Percentiles rank a stretch among this genome's conserved stretches.
Evolutionary conservation across 2,888 invertebrate genomes (phyloP).

Genomic region (Euproctis similis): DNA sequence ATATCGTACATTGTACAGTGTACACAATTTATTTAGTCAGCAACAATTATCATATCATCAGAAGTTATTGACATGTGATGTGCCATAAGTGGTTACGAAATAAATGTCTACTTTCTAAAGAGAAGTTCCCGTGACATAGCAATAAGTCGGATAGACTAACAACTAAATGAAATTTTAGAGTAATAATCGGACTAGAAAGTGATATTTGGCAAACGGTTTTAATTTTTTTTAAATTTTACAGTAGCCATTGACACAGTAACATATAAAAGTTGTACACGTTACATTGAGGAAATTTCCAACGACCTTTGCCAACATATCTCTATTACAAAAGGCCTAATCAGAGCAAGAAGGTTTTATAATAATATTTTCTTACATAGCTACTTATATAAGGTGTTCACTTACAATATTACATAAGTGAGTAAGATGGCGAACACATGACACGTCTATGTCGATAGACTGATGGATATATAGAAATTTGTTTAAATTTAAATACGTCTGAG

Average conservation of each 20-base stretch:
- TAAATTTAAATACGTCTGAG: too few relatives aligned
- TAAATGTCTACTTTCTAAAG: too few relatives aligned
- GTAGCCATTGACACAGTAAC: background rate
- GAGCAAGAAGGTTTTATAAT: constrained; percentile 25
- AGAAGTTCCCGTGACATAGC: too few relatives aligned
- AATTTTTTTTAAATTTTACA: background rate
- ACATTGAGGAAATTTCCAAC: constrained; percentile 5
- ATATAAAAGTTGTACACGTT: constrained; percentile 1
- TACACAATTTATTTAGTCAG: too few relatives aligned
- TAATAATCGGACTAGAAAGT: background rate
- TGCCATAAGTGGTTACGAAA: too few relatives aligned
- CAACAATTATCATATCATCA: too few relatives aligned
- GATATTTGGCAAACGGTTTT: constrained; percentile 1
- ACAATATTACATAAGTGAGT: constrained; percentile 14
- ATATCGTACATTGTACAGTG: too few relatives aligned
- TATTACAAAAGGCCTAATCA: constrained; percentile 24
- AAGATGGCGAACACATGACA: background rate
- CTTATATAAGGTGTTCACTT: constrained; percentile 21
- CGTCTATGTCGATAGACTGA: constrained; percentile 9
- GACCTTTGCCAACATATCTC: constrained; percentile 14
- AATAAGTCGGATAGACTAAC: too few relatives aligned
- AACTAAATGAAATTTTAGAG: too few relatives aligned
- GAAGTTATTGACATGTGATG: too few relatives aligned
- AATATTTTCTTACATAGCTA: constrained; percentile 17
- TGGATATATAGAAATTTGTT: too few relatives aligned